phyloP scores from a whole-genome alignment of 2,888 invertebrate species.

The Proisotoma minuta region DNA sequence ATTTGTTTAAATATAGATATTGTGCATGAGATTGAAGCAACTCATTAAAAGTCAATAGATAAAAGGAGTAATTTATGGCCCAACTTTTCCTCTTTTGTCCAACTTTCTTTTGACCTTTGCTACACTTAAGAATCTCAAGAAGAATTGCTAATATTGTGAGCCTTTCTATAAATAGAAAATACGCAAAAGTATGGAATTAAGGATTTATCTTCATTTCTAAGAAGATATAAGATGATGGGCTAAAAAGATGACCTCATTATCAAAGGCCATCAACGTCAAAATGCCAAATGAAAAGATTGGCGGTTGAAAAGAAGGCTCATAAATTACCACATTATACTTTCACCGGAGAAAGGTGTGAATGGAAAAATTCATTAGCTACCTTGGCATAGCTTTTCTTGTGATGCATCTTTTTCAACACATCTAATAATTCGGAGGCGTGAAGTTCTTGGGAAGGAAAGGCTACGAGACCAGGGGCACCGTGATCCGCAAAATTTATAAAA shows the following conservation, averaged over 20 bases:
- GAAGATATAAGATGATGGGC: too few species aligned
- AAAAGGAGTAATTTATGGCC: background rate
- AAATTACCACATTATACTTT: too few species aligned
- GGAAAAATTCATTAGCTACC: slow-evolving; percentile 47
- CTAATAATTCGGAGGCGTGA: slow-evolving; percentile 48
- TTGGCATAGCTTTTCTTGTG: slow-evolving; percentile 52
- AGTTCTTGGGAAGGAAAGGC: slow-evolving; percentile 55
- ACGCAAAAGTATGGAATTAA: too few species aligned
- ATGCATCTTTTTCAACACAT: slow-evolving; percentile 52
- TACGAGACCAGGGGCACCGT: slow-evolving; percentile 58
- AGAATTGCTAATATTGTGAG: too few species aligned
- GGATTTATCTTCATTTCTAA: too few species aligned
- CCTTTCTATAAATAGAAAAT: too few species aligned
- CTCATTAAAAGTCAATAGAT: slow-evolving; percentile 29
- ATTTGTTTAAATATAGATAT: too few species aligned
- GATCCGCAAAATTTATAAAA: slow-evolving; percentile 61
- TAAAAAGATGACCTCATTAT: too few species aligned
- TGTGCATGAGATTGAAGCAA: background rate
- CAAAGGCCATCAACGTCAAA: too few species aligned
- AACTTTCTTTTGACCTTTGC: background rate
- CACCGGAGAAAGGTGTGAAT: background rate
- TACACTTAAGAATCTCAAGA: too few species aligned
- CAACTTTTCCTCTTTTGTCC: background rate
- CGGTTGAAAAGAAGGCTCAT: too few species aligned
- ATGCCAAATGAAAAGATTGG: too few species aligned